Evolutionary conservation across 2,888 invertebrate species (phyloP).

Genomic region (Nasonia oneida): DNA sequence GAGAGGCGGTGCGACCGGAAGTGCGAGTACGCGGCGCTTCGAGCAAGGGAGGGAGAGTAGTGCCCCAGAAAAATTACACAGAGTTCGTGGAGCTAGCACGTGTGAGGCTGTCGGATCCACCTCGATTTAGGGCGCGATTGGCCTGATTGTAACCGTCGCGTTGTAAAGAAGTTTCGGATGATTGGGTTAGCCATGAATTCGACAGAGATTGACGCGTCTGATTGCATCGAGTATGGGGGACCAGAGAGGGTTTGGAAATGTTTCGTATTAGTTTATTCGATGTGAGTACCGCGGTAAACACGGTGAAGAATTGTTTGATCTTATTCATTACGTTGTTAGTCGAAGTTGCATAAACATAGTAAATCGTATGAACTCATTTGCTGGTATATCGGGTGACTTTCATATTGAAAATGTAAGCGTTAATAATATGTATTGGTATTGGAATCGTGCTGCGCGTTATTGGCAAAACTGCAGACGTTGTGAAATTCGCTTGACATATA

Average conservation of each 20-base stretch:
- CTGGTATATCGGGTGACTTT: too few species aligned
- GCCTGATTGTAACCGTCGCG: background rate
- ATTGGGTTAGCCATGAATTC: slow-evolving; percentile 15
- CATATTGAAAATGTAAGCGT: too few species aligned
- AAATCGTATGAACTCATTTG: too few species aligned
- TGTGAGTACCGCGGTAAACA: too few species aligned
- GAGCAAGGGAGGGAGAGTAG: background rate
- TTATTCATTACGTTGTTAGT: too few species aligned
- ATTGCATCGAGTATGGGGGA: background rate
- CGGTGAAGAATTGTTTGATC: too few species aligned
- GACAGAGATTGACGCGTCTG: slow-evolving; percentile 5
- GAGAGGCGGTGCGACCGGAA: slow-evolving; percentile 1
- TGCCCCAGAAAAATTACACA: slow-evolving; percentile 12
- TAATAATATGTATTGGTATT: background rate
- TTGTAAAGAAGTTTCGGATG: slow-evolving; percentile 18
- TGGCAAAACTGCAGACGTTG: too few species aligned
- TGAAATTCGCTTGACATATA: too few species aligned
- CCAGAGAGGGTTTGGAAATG: background rate
- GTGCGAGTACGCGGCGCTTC: slow-evolving; percentile 5
- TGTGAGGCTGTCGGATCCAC: background rate
- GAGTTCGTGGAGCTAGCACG: background rate
- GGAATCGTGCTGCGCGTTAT: too few species aligned
- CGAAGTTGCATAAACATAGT: too few species aligned
- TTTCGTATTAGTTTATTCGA: background rate
- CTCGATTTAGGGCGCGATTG: background rate